Conservation (phyloP, 2,797 vertebrate species). For the Alectoris magna region DNA sequence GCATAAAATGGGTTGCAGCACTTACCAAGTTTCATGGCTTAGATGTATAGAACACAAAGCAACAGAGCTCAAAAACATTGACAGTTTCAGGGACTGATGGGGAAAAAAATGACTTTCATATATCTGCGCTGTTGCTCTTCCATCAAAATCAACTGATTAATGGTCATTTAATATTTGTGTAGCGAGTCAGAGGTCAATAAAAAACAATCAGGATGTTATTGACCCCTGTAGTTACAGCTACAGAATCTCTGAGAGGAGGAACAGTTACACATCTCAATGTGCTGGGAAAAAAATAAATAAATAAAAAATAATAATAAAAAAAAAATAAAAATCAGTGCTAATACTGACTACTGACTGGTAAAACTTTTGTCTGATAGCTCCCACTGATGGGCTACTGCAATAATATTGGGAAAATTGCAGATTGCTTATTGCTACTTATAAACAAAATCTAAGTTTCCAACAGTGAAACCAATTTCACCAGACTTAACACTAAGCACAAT, state of each 20-base stretch:
- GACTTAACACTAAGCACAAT: background rate
- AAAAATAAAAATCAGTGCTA: background rate
- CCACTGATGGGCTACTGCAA: background rate
- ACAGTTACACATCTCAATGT: background rate
- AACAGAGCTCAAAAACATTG: background rate
- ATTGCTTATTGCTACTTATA: background rate
- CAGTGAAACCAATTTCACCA: background rate
- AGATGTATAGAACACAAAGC: background rate
- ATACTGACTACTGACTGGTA: background rate
- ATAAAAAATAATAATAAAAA: background rate
- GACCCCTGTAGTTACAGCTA: background rate
- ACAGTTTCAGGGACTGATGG: background rate
- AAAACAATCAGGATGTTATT: background rate
- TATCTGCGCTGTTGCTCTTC: background rate
- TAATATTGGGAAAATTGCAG: background rate
- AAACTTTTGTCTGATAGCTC: background rate
- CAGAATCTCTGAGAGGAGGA: background rate
- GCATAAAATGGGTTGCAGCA: background rate
- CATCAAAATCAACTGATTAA: background rate
- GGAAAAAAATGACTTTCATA: background rate
- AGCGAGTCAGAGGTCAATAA: background rate
- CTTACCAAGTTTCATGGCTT: background rate
- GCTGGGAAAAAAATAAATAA: background rate
- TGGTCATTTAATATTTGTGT: background rate
- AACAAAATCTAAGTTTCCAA: background rate